These are phyloP conservation scores for Glandiceps talaboti DNA, from an alignment of 53 echinoderm and acorn worm genomes.

Conservation along the genomic window DNA sequence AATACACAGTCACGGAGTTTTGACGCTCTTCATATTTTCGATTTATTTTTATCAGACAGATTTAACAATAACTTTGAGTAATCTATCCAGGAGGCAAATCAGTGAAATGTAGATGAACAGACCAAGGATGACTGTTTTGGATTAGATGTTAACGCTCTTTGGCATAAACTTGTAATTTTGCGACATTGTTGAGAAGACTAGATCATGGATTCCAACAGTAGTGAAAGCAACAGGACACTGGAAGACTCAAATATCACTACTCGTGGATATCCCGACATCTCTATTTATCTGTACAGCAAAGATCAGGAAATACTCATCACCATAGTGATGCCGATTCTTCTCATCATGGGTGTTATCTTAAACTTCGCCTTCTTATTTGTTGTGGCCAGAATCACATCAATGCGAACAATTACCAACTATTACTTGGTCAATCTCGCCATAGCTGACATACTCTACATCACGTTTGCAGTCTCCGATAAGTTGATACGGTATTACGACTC, in stretches of 20 bases:
- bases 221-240: neutral
- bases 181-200: too few relatives aligned
- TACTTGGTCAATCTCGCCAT: constrained; percentile 75
- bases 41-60: too few relatives aligned
- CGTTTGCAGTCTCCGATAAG: constrained; percentile 53
- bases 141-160: too few relatives aligned
- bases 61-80: too few relatives aligned
- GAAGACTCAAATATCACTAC: neutral
- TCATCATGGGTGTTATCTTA: constrained; percentile 29
- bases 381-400: constrained; percentile 35
- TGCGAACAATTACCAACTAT: constrained; percentile 85
- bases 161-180: too few relatives aligned
- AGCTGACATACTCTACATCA: constrained; percentile 51
- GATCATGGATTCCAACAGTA: neutral
- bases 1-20: too few relatives aligned
- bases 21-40: too few relatives aligned
- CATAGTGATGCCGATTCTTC: constrained; percentile 54
- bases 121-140: too few relatives aligned
- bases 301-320: constrained; percentile 33
- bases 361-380: constrained; percentile 68
- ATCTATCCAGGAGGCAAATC: too few relatives aligned
- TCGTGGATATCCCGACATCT: neutral
- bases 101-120: too few relatives aligned
- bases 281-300: constrained; percentile 18
- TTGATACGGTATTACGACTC: constrained; percentile 37